phyloP scores from a whole-genome alignment of 2,113 vertebrate species.

The Notarius quadriscutis region DNA sequence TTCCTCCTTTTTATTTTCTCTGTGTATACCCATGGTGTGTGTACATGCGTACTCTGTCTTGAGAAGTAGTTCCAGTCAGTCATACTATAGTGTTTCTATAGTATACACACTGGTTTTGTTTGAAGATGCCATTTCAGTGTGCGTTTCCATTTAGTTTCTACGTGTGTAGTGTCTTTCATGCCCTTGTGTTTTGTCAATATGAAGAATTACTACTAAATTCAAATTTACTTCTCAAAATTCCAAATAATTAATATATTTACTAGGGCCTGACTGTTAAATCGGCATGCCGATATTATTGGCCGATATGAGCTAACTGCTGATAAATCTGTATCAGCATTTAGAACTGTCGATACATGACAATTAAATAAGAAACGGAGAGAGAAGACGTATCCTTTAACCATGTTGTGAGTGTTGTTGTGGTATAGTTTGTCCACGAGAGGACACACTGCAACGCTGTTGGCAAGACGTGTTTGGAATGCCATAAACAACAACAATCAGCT shows the following conservation, averaged over 20 bases:
- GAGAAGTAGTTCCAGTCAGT: background rate
- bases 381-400: too few relatives aligned
- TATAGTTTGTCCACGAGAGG: too few relatives aligned
- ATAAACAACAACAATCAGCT: too few relatives aligned
- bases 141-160: background rate
- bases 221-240: background rate
- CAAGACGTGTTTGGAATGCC: too few relatives aligned
- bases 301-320: too few relatives aligned
- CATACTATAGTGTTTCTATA: background rate
- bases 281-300: too few relatives aligned
- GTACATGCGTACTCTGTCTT: background rate
- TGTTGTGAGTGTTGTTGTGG: too few relatives aligned
- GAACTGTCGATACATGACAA: too few relatives aligned
- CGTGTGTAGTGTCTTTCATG: background rate
- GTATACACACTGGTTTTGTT: background rate
- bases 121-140: background rate
- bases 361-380: too few relatives aligned
- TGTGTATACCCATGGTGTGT: constrained; percentile 6
- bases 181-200: background rate
- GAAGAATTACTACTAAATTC: background rate
- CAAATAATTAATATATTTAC: background rate
- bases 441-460: too few relatives aligned
- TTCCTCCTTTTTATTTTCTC: background rate
- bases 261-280: too few relatives aligned
- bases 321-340: too few relatives aligned